Evolutionary conservation across 2,888 invertebrate species (phyloP).

Genomic region (Callyntrura sp.): DNA sequence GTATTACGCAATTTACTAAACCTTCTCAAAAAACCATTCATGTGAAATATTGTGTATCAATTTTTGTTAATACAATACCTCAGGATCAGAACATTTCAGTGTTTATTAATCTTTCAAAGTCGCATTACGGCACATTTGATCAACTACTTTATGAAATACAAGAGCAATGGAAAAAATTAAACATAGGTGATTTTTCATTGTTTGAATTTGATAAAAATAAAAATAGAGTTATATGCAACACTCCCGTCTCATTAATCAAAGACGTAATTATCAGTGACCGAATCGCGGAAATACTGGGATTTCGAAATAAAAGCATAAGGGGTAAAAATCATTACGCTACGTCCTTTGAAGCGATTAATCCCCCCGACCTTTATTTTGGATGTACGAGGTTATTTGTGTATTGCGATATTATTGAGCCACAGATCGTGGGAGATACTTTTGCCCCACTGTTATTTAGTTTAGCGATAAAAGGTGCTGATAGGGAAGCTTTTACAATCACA

Average conservation of each 20-base stretch:
- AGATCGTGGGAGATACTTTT: conserved; percentile 62
- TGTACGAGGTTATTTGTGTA: conserved; percentile 3
- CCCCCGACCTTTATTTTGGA: conserved; percentile 13
- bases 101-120: background rate
- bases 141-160: conserved; percentile 1
- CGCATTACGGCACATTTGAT: background rate
- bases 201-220: background rate
- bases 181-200: background rate
- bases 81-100: background rate
- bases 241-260: background rate
- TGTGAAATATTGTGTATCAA: background rate
- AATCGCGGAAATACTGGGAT: background rate
- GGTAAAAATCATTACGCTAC: too few relatives aligned
- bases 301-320: background rate
- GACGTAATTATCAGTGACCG: background rate
- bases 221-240: background rate
- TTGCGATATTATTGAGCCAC: conserved; percentile 32
- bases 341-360: background rate
- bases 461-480: conserved; percentile 24
- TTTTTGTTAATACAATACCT: background rate
- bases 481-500: background rate
- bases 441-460: conserved; percentile 18
- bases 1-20: conserved; percentile 21
- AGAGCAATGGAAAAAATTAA: background rate
- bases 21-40: background rate